Evolutionary conservation across 2,888 invertebrate genomes (phyloP).

Genomic region (Hyppa rectilinea): DNA sequence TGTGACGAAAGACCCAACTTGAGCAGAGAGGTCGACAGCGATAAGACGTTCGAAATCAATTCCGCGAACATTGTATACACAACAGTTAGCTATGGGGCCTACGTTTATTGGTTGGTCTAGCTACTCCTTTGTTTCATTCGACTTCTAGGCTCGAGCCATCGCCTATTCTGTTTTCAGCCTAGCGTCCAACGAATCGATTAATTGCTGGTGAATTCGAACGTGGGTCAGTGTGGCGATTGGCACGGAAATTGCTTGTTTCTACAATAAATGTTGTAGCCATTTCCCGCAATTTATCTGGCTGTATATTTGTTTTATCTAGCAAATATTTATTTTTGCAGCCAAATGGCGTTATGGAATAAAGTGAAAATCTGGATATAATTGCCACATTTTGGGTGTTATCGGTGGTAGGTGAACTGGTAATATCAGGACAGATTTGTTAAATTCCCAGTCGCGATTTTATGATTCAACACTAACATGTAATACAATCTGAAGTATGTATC

Average conservation of each 20-base stretch:
- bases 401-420: background rate
- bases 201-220: constrained; percentile 53
- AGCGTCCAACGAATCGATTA: constrained; percentile 53
- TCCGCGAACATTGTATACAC: constrained; percentile 39
- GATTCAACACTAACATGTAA: constrained; percentile 18
- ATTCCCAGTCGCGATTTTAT: constrained; percentile 7
- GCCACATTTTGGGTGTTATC: background rate
- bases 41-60: constrained; percentile 57
- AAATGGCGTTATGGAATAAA: constrained; percentile 26
- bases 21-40: constrained; percentile 44
- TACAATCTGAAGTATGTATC: constrained; percentile 26
- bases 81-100: constrained; percentile 43
- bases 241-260: constrained; percentile 56
- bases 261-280: constrained; percentile 43
- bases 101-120: constrained; percentile 27
- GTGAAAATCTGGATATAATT: constrained; percentile 20
- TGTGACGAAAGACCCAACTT: constrained; percentile 57
- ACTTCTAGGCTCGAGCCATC: constrained; percentile 24
- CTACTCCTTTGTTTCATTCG: constrained; percentile 33
- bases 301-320: constrained; percentile 47
- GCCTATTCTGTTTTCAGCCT: constrained; percentile 30
- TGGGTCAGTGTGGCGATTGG: constrained; percentile 56
- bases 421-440: constrained; percentile 10
- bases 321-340: constrained; percentile 45
- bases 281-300: constrained; percentile 44